A percentile compares a stretch with the other conserved stretches of the same genome.
Conservation (phyloP, 1,140 invertebrate genomes). For the Callitettix versicolor region DNA sequence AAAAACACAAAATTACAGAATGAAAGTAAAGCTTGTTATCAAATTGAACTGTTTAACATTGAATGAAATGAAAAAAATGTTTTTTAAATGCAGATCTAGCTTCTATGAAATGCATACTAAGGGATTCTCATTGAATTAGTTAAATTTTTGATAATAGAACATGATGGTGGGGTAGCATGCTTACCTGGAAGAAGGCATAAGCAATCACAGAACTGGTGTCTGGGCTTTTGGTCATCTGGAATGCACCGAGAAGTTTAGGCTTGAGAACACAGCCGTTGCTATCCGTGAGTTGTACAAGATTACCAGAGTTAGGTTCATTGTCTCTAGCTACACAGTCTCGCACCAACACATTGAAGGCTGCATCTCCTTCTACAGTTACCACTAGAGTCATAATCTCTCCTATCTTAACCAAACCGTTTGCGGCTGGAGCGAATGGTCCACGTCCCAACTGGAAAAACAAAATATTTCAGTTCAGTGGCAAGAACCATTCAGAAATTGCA, state of each 20-base stretch:
- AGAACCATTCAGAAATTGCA: no score
- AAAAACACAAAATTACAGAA: no score
- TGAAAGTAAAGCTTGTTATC: no score
- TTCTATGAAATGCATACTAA: no score
- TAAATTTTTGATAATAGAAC: no score
- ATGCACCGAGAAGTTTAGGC: slow-evolving; percentile 69
- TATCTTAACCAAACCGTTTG: slow-evolving; percentile 68
- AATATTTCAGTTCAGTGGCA: no score
- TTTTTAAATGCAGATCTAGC: no score
- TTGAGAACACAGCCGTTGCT: slow-evolving; percentile 67
- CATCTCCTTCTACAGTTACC: slow-evolving; percentile 66
- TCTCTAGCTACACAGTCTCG: slow-evolving; percentile 68
- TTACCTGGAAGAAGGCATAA: slow-evolving; percentile 60
- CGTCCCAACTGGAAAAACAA: slow-evolving; percentile 48
- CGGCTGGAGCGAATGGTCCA: slow-evolving; percentile 64
- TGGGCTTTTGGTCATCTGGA: slow-evolving; percentile 67
- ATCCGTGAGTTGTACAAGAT: slow-evolving; percentile 58
- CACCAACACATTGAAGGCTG: slow-evolving; percentile 67
- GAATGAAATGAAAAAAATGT: no score
- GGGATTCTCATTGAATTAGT: no score
- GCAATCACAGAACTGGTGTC: slow-evolving; percentile 62
- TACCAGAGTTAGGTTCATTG: slow-evolving; percentile 28
- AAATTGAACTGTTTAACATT: no score
- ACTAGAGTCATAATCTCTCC: slow-evolving; percentile 74
- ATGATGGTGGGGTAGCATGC: neutral